Percentiles rank a stretch among this genome's conserved stretches.
phyloP scores from a whole-genome alignment of 23 tunicate genomes.

The Trididemnum clinides region DNA sequence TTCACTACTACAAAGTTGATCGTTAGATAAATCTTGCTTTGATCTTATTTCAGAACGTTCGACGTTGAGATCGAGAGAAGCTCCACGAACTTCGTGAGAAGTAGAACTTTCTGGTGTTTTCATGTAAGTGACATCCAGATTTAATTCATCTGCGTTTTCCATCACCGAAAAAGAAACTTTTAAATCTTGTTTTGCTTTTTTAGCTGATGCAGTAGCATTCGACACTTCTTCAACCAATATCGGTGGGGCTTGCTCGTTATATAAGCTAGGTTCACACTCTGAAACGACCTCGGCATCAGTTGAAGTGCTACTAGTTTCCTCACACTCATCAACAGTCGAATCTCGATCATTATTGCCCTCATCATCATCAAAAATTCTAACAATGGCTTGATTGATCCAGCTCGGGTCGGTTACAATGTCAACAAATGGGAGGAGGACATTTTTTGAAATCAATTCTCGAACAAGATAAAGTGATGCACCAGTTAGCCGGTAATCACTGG shows the following conservation, averaged over 20 bases:
- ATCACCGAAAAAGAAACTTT: slow-evolving; percentile 14
- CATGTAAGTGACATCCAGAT: neutral
- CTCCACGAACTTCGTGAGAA: too few species aligned
- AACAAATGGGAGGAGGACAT: slow-evolving; percentile 53
- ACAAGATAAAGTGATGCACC: slow-evolving; percentile 75
- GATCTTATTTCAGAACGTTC: too few species aligned
- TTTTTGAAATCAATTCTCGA: slow-evolving; percentile 76
- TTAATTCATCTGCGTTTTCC: neutral
- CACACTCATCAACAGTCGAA: neutral
- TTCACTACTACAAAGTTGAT: too few species aligned
- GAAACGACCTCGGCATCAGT: neutral
- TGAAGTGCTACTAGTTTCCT: neutral
- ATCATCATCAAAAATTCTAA: slow-evolving; percentile 38
- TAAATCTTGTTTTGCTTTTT: neutral
- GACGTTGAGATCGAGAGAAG: too few species aligned
- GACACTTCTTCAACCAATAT: neutral
- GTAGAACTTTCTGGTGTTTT: too few species aligned
- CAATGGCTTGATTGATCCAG: slow-evolving; percentile 47
- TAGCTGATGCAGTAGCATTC: neutral
- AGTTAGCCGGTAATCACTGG: slow-evolving; percentile 62
- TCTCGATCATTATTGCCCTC: neutral
- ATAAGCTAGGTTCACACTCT: neutral
- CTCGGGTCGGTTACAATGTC: slow-evolving; percentile 61
- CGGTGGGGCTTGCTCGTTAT: neutral
- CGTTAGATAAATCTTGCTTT: too few species aligned